A percentile compares a stretch with the other conserved stretches of the same genome.
Evolutionary conservation across 2,797 vertebrate genomes (phyloP).

Genomic region (Enteromius radiatus): DNA sequence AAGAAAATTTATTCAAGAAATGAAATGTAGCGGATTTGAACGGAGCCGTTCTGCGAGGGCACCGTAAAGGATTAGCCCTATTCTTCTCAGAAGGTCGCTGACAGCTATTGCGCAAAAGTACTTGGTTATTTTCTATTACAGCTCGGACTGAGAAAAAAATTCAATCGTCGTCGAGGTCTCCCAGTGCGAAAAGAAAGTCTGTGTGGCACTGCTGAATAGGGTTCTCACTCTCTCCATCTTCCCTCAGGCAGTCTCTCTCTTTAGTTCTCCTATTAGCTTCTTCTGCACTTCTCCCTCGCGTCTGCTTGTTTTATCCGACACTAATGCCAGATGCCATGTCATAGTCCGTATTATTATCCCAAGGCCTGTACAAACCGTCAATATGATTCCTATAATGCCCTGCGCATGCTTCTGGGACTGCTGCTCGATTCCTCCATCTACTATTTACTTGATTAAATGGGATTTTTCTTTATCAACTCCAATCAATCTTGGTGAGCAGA

Average conservation of each 20-base stretch:
- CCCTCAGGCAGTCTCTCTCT: slow-evolving; percentile 32
- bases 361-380: slow-evolving; percentile 27
- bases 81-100: slow-evolving; percentile 38
- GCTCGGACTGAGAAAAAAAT: slow-evolving; percentile 43
- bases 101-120: slow-evolving; percentile 40
- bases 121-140: slow-evolving; percentile 51
- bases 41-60: slow-evolving; percentile 62
- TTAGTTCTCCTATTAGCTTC: slow-evolving; percentile 44
- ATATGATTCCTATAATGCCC: slow-evolving; percentile 33
- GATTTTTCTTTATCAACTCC: slow-evolving; percentile 43
- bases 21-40: slow-evolving; percentile 71
- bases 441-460: slow-evolving; percentile 37
- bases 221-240: slow-evolving; percentile 38
- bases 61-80: slow-evolving; percentile 40
- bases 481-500: slow-evolving; percentile 39
- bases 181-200: slow-evolving; percentile 35
- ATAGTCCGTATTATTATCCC: slow-evolving; percentile 23
- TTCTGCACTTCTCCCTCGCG: slow-evolving; percentile 35
- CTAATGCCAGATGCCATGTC: slow-evolving; percentile 38
- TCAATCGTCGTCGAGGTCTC: slow-evolving; percentile 33
- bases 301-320: slow-evolving; percentile 50
- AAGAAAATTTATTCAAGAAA: slow-evolving; percentile 72
- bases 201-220: slow-evolving; percentile 36
- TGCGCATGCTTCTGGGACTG: slow-evolving; percentile 36
- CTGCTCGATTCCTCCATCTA: background rate